These are phyloP conservation scores for Chiridota heheva DNA, from an alignment of 35 echinoderm and acorn worm species.

Conservation along the genomic window DNA sequence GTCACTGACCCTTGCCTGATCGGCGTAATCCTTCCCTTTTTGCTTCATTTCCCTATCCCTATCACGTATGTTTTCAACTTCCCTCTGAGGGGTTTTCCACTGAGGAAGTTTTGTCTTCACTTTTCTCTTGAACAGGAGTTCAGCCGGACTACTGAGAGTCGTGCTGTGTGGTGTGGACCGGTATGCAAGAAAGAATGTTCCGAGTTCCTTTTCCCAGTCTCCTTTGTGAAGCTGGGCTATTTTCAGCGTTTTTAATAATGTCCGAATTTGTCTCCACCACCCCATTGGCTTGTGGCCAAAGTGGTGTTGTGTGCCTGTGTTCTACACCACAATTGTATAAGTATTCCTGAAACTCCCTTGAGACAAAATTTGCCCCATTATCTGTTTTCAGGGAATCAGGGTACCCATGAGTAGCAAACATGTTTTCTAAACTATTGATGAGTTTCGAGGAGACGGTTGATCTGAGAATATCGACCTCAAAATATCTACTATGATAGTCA, in stretches of 20 bases:
- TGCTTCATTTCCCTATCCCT: conserved; percentile 37
- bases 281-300: conserved; percentile 53
- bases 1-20: conserved; percentile 28
- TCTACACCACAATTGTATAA: conserved; percentile 17
- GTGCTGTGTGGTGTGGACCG: conserved; percentile 58
- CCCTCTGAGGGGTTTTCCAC: background rate
- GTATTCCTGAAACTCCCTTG: conserved; percentile 19
- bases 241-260: conserved; percentile 24
- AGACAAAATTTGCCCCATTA: conserved; percentile 63
- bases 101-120: conserved; percentile 47
- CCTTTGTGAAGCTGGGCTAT: conserved; percentile 23
- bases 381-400: conserved; percentile 54
- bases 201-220: conserved; percentile 59
- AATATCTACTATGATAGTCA: conserved; percentile 64
- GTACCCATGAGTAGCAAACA: conserved; percentile 53
- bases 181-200: conserved; percentile 37
- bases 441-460: conserved; percentile 26
- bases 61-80: background rate
- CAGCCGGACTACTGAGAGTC: conserved; percentile 45
- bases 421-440: conserved; percentile 27
- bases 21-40: conserved; percentile 14
- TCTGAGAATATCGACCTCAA: conserved; percentile 58
- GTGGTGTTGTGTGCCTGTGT: conserved; percentile 48
- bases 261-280: conserved; percentile 59
- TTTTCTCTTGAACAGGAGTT: conserved; percentile 58